Evolutionary conservation across 2,797 vertebrate species (phyloP).

Genomic region (Lutjanus campechanus): DNA sequence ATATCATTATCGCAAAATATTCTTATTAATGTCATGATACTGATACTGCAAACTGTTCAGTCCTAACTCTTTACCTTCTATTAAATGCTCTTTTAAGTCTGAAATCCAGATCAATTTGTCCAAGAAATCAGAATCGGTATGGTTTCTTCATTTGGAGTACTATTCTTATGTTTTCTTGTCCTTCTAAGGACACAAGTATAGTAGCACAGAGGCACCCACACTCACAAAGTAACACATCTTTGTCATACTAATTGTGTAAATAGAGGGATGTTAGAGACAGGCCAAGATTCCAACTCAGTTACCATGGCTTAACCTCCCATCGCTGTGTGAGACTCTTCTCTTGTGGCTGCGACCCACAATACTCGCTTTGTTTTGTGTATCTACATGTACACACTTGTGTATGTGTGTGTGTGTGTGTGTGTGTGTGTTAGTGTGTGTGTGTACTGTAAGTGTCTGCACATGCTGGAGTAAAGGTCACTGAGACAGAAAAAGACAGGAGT

Average conservation of each 20-base stretch:
- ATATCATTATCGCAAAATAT: background rate
- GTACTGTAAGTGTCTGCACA: slow-evolving; percentile 24
- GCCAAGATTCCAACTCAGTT: slow-evolving; percentile 70
- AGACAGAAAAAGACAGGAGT: slow-evolving; percentile 4
- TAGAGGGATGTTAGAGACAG: slow-evolving; percentile 27
- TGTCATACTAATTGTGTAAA: slow-evolving; percentile 48
- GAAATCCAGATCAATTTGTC: background rate
- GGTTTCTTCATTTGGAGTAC: background rate
- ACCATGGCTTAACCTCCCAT: slow-evolving; percentile 58
- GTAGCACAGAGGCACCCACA: slow-evolving; percentile 26
- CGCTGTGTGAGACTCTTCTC: slow-evolving; percentile 41
- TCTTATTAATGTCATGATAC: background rate
- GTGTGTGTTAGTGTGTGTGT: slow-evolving; percentile 18
- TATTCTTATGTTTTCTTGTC: background rate
- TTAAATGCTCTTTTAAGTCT: background rate
- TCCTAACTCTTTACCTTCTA: background rate
- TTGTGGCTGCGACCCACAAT: slow-evolving; percentile 49
- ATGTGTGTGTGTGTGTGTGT: slow-evolving; percentile 22
- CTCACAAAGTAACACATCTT: slow-evolving; percentile 44
- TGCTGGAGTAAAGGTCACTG: slow-evolving; percentile 23
- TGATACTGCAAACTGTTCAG: background rate
- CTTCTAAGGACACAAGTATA: background rate
- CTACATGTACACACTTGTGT: slow-evolving; percentile 7
- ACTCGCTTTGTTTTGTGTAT: slow-evolving; percentile 52
- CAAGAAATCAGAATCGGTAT: background rate